Conservation (phyloP, 2,888 invertebrate species). For the Phengaris arion region DNA sequence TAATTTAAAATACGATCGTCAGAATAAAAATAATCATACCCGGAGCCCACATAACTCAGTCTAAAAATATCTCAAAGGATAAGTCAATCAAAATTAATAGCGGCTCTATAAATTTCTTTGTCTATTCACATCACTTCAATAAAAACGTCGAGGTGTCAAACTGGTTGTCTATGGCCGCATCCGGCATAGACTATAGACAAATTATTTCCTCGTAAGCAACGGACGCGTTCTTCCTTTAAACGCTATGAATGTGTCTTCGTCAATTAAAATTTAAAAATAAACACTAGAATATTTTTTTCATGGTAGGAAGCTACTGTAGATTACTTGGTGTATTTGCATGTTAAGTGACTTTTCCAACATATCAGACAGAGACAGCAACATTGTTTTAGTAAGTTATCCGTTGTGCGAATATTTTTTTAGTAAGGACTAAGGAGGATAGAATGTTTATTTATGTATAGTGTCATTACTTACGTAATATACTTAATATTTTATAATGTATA, state of each 20-base stretch:
- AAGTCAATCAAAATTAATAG: conserved; percentile 23
- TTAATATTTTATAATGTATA: too few species aligned
- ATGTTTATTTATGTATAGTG: too few species aligned
- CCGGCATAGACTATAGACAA: conserved; percentile 30
- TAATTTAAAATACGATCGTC: neutral
- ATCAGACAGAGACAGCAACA: too few species aligned
- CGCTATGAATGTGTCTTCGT: neutral
- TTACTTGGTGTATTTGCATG: too few species aligned
- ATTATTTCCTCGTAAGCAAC: conserved; percentile 34
- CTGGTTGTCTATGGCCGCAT: conserved; percentile 16
- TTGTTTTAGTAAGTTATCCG: too few species aligned
- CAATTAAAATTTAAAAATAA: conserved; percentile 29
- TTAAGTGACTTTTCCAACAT: too few species aligned
- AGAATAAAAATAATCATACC: neutral
- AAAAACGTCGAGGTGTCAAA: conserved; percentile 24
- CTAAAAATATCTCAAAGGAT: conserved; percentile 14
- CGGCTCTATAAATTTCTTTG: conserved; percentile 13
- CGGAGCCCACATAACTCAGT: neutral
- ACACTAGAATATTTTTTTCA: neutral
- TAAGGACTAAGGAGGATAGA: too few species aligned
- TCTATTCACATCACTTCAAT: conserved; percentile 16
- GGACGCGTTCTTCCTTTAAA: conserved; percentile 39
- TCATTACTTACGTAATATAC: too few species aligned
- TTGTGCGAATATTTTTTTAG: too few species aligned
- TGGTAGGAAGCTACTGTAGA: neutral